Percentiles rank a stretch among this genome's conserved stretches.
Conservation (phyloP, 1,140 invertebrate genomes). For the Formica exsecta region DNA sequence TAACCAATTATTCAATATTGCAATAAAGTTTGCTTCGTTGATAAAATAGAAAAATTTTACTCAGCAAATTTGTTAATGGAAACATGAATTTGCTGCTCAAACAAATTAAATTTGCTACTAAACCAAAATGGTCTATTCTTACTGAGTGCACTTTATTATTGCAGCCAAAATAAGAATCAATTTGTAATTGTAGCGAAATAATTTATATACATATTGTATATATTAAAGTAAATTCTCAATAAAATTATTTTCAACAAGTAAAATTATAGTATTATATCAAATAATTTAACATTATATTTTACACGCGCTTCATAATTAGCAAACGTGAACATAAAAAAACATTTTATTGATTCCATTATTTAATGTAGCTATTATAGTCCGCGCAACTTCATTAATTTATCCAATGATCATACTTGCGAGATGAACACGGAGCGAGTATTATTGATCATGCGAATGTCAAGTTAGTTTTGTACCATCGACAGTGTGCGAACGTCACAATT, state of each 20-base stretch:
- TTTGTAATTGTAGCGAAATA: not conserved
- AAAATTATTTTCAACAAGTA: too few species aligned
- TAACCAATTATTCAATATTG: conserved; percentile 30
- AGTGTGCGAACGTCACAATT: conserved; percentile 51
- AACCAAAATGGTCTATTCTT: not conserved
- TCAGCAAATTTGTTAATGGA: conserved; percentile 17
- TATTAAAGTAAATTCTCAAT: too few species aligned
- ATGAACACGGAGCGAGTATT: conserved; percentile 4
- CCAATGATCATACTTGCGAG: conserved; percentile 29
- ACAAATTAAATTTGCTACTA: not conserved
- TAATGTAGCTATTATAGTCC: not conserved
- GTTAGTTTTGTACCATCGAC: conserved; percentile 51
- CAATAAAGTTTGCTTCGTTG: not conserved
- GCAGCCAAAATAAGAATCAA: not conserved
- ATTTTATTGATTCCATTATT: conserved; percentile 10
- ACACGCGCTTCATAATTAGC: not conserved
- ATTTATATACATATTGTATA: too few species aligned
- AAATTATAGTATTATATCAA: too few species aligned
- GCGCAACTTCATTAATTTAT: not conserved
- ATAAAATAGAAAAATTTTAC: conserved; percentile 40
- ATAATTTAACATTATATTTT: not conserved
- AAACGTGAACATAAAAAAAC: not conserved
- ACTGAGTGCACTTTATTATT: conserved; percentile 5
- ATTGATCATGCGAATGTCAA: conserved; percentile 42
- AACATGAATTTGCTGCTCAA: conserved; percentile 19